phyloP scores from a whole-genome alignment of 2,113 vertebrate genomes.

The Pollachius pollachius region DNA sequence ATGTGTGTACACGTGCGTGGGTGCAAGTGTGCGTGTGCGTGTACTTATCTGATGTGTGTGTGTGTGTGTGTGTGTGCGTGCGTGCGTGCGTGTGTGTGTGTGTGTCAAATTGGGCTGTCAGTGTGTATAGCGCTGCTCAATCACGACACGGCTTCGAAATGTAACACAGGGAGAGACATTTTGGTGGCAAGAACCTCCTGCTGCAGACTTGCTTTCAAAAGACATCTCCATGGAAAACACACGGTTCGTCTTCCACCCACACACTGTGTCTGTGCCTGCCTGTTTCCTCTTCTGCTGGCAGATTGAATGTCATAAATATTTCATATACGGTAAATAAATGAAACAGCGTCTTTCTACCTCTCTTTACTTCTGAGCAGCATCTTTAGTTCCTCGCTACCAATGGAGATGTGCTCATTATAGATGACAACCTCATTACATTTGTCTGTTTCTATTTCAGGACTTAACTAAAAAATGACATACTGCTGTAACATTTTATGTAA shows the following conservation, averaged over 20 bases:
- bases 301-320: slow-evolving; percentile 69
- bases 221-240: slow-evolving; percentile 58
- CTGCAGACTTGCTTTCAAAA: slow-evolving; percentile 45
- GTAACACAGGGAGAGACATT: not conserved
- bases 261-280: slow-evolving; percentile 48
- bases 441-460: too few species aligned
- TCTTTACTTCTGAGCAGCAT: slow-evolving; percentile 37
- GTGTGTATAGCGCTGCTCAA: not conserved
- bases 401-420: too few species aligned
- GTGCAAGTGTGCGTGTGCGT: not conserved
- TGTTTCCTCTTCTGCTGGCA: slow-evolving; percentile 49
- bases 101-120: not conserved
- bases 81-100: not conserved
- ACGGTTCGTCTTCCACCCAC: slow-evolving; percentile 45
- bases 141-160: not conserved
- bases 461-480: too few species aligned
- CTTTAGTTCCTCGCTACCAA: not conserved
- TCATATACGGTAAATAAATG: slow-evolving; percentile 73
- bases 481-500: too few species aligned
- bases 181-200: not conserved
- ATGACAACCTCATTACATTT: too few species aligned
- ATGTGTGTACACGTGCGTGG: slow-evolving; percentile 2
- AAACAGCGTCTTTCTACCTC: slow-evolving; percentile 64
- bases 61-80: not conserved
- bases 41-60: not conserved